A percentile compares a stretch with the other conserved stretches of the same genome.
phyloP scores from a whole-genome alignment of 1,140 invertebrate species.

The Melipona quadrifasciata region DNA sequence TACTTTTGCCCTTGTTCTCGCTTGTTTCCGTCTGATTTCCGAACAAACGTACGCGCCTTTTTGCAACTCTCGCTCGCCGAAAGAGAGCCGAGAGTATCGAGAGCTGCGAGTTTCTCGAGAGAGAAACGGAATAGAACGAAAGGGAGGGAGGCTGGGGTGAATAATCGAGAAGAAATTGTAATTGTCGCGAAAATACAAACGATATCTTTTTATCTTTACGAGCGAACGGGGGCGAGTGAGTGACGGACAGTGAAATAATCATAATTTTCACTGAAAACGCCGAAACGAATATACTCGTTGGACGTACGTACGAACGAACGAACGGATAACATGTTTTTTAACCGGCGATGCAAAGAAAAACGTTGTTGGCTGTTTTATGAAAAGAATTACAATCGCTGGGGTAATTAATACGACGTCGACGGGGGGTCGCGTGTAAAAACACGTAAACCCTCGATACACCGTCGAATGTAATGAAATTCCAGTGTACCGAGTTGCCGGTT shows the following conservation, averaged over 20 bases:
- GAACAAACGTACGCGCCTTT: constrained; percentile 29
- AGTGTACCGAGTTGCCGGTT: neutral
- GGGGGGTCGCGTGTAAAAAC: neutral
- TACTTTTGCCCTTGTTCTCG: constrained; percentile 42
- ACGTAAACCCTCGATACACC: neutral
- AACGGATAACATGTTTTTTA: neutral
- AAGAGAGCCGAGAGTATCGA: too few relatives aligned
- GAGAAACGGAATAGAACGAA: too few relatives aligned
- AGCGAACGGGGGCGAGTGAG: too few relatives aligned
- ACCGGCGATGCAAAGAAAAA: too few relatives aligned
- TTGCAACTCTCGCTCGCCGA: neutral
- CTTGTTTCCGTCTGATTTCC: constrained; percentile 47
- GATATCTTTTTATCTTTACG: too few relatives aligned
- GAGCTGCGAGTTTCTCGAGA: too few relatives aligned
- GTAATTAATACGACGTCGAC: constrained; percentile 16
- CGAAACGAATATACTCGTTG: too few relatives aligned
- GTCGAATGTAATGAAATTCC: constrained; percentile 15
- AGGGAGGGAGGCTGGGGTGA: too few relatives aligned
- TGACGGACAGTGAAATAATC: neutral
- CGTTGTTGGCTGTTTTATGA: neutral
- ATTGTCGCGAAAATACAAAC: too few relatives aligned
- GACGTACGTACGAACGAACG: neutral
- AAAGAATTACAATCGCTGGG: constrained; percentile 4
- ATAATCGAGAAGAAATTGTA: too few relatives aligned
- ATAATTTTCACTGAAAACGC: neutral